phyloP scores from a whole-genome alignment of 2,888 invertebrate species.

The Sinopyrophorus schimmeli region DNA sequence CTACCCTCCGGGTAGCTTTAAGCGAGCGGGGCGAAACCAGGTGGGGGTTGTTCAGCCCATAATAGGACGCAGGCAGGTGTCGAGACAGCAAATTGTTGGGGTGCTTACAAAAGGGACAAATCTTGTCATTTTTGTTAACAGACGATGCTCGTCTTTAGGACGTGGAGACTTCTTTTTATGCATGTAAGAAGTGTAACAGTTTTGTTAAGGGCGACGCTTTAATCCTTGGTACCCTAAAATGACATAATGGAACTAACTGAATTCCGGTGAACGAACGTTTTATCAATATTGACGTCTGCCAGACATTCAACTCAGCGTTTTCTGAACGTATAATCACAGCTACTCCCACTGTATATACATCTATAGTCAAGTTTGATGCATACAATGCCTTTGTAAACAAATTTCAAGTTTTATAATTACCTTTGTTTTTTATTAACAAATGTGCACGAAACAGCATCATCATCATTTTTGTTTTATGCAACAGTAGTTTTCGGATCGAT shows the following conservation, averaged over 20 bases:
- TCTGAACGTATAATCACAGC: slow-evolving; percentile 18
- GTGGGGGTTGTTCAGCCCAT: slow-evolving; percentile 20
- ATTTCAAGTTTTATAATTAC: slow-evolving; percentile 10
- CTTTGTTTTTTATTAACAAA: slow-evolving; percentile 7
- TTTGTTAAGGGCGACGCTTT: slow-evolving; percentile 14
- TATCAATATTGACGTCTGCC: slow-evolving; percentile 30
- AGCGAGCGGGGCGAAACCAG: slow-evolving; percentile 20
- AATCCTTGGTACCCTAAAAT: slow-evolving; percentile 17
- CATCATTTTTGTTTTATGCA: no score
- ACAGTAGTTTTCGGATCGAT: no score
- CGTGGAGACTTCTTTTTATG: slow-evolving; percentile 15
- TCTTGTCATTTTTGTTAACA: slow-evolving; percentile 28
- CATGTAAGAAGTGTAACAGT: slow-evolving; percentile 5
- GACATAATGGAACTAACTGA: slow-evolving; percentile 18
- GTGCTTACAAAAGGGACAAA: slow-evolving; percentile 25
- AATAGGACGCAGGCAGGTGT: slow-evolving; percentile 29
- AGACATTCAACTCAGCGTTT: slow-evolving; percentile 22
- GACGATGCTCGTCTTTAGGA: slow-evolving; percentile 13
- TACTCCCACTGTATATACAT: slow-evolving; percentile 16
- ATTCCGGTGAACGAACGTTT: slow-evolving; percentile 29
- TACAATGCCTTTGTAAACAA: slow-evolving; percentile 11
- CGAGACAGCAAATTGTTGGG: slow-evolving; percentile 26
- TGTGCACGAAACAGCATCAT: no score
- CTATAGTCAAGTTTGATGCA: slow-evolving; percentile 11
- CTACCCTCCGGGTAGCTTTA: slow-evolving; percentile 23